Evolutionary conservation across 2,888 invertebrate species (phyloP), one percentile per base, ranked within the genome.

Genomic region (Steinernema hermaphroditum): DNA sequence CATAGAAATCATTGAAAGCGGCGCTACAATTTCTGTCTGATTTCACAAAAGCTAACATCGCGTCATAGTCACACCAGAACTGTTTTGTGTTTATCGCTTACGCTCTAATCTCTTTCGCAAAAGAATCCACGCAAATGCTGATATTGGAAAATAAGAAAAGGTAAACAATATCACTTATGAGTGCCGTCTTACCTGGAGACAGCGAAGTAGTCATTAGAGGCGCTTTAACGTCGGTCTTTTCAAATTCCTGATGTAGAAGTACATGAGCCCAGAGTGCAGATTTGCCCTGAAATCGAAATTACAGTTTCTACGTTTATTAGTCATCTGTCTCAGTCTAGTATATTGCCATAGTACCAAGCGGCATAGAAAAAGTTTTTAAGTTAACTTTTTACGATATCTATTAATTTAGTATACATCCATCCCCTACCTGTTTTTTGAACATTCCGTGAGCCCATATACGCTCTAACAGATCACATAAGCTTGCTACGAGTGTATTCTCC

Each of bases 401-500:
- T n/a, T n/a, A n/a, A n/a, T n/a, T 22, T 34, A 16, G 16, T 9
- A 49, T n/a, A 8, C 8, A 6, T 24, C 27, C 27, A 16, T 43
- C 29, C 50, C 73, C 37, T 76, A 90, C 90, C 89, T 94, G 92
- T 88, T 96, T 97, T 76, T 92, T 92, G 84, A 94, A 94, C 70
- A 96, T 89, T 0, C 97, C 98, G 86, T 98, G 97, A 0, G 94
- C 93, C 97, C 97, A 98, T 32, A 97, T 92, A 80, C 97, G 90
- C 88, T 98, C 98, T 68, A 98, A 88, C 71, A 98, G 90, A 89
- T 98, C 98, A 88, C 98, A 98, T 2, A 98, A 90, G 73, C 95
- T 93, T n/a, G 96, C 96, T 0, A 85, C 96, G 82, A 98, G 90
- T 0, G 97, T 97, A 87, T 95, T 97, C 88, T 98, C 98, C 88